Conservation (phyloP, 2,797 vertebrate species). For the Ispidina lecontei region DNA sequence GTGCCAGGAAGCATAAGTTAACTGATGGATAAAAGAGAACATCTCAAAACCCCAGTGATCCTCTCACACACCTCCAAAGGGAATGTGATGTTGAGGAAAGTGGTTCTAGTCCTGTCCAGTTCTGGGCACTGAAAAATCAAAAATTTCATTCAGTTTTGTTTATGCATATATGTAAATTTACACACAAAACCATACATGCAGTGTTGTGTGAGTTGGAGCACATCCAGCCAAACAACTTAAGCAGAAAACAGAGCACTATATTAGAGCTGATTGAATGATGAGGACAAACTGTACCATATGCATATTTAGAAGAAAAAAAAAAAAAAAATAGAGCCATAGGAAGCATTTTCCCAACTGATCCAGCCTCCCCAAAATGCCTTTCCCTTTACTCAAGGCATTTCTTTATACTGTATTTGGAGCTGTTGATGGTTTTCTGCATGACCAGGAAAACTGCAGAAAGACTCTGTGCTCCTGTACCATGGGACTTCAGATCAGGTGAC, state of each 20-base stretch:
- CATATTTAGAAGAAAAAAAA: fast-evolving
- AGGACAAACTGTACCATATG: fast-evolving
- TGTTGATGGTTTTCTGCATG: neutral
- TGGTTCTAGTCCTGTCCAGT: neutral
- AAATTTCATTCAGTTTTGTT: neutral
- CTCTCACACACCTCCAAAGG: neutral
- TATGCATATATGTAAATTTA: neutral
- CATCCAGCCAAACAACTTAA: neutral
- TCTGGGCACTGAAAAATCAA: neutral
- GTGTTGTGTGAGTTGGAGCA: neutral
- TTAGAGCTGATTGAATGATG: fast-evolving
- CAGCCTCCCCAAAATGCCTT: neutral
- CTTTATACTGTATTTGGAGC: neutral
- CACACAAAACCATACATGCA: neutral
- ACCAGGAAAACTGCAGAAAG: neutral
- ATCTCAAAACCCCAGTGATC: neutral
- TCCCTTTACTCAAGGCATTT: neutral
- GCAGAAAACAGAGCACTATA: neutral
- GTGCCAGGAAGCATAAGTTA: neutral
- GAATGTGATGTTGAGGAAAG: neutral
- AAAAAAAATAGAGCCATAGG: neutral
- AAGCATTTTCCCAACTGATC: neutral
- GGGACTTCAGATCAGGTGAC: neutral
- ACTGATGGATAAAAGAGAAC: neutral
- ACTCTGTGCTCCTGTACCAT: neutral